Evolutionary conservation across 2,113 vertebrate species (phyloP).

Genomic region (Dromiciops gliroides): DNA sequence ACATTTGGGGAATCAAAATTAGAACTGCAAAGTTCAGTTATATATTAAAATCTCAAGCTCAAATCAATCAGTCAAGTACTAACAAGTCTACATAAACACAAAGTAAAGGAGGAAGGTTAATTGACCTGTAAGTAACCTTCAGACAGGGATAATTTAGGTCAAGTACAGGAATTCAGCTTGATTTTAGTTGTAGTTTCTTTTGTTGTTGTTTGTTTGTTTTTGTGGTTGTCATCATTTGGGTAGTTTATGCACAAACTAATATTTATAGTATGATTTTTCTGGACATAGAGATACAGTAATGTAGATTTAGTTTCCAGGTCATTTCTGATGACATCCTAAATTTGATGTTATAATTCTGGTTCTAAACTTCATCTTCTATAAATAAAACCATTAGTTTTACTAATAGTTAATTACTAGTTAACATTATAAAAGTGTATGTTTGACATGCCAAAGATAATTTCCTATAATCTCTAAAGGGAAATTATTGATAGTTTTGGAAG

Average conservation of each 20-base stretch:
- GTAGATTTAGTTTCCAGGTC: background rate
- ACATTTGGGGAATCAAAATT: slow-evolving; percentile 33
- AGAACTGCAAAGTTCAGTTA: slow-evolving; percentile 15
- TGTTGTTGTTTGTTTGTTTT: background rate
- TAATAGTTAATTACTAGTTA: background rate
- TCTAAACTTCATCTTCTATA: slow-evolving; percentile 29
- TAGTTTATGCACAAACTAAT: slow-evolving; percentile 32
- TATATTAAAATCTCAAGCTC: slow-evolving; percentile 29
- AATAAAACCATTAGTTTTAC: background rate
- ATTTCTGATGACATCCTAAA: slow-evolving; percentile 20
- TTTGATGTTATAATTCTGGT: slow-evolving; percentile 8
- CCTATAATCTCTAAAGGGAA: background rate
- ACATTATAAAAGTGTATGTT: background rate
- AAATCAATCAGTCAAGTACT: background rate
- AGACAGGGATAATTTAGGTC: background rate
- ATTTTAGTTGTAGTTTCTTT: too few species aligned
- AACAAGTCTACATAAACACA: background rate
- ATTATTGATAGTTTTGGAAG: background rate
- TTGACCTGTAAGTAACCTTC: background rate
- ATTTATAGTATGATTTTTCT: background rate
- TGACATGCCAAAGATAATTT: background rate
- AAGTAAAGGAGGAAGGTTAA: background rate
- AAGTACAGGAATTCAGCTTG: background rate
- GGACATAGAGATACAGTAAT: background rate
- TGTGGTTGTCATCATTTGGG: background rate